Evolutionary conservation across 2,113 vertebrate genomes (phyloP).

Genomic region (Acinonyx jubatus): DNA sequence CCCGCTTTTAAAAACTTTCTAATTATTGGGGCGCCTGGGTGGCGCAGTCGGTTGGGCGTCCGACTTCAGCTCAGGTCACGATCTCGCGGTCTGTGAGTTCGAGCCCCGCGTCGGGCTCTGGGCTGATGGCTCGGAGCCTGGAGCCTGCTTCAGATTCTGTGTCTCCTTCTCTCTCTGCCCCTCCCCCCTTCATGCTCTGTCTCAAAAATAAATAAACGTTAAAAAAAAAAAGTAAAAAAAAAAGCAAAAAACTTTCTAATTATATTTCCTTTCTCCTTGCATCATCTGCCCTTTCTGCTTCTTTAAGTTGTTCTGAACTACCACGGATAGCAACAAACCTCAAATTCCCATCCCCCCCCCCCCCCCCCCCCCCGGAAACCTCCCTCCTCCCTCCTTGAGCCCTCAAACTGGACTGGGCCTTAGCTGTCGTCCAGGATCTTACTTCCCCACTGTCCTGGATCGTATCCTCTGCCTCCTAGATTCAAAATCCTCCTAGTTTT

Average conservation of each 20-base stretch:
- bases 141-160: no score
- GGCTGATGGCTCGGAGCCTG: no score
- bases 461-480: background rate
- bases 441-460: background rate
- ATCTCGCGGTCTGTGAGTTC: no score
- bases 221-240: no score
- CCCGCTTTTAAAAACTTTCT: background rate
- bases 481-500: background rate
- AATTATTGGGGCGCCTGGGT: background rate
- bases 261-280: background rate
- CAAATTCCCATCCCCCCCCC: background rate
- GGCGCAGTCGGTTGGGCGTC: no score
- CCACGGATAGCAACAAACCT: background rate
- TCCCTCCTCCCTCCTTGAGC: background rate
- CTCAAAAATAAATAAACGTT: no score
- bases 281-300: background rate
- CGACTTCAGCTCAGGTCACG: no score
- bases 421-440: background rate
- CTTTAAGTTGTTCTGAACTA: background rate
- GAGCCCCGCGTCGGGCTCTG: no score
- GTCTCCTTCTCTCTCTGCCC: no score
- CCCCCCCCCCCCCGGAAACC: background rate
- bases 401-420: background rate
- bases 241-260: background rate
- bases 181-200: no score